Conservation (phyloP, 2,888 invertebrate species). For the Ophion ellenae region DNA sequence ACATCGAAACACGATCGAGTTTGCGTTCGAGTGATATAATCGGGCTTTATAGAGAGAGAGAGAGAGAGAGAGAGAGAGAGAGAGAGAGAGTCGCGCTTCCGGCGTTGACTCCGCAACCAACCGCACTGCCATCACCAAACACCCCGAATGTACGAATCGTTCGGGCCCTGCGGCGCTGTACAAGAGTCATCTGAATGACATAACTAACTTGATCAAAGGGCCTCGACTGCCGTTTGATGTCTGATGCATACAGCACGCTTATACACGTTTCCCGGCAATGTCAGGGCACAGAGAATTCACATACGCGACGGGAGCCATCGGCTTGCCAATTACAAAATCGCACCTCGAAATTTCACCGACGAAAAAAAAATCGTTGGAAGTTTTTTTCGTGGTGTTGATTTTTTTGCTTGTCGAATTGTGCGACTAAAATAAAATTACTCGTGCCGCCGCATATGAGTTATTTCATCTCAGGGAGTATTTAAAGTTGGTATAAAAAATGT, state of each 20-base stretch:
- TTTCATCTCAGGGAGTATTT: no score
- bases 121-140: slow-evolving; percentile 47
- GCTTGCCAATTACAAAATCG: slow-evolving; percentile 59
- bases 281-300: slow-evolving; percentile 52
- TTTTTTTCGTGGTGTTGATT: not conserved
- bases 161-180: slow-evolving; percentile 75
- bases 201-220: slow-evolving; percentile 82
- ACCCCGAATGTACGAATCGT: slow-evolving; percentile 68
- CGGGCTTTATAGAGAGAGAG: slow-evolving; percentile 38
- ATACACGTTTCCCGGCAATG: slow-evolving; percentile 74
- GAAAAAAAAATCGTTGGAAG: not conserved
- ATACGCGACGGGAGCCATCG: slow-evolving; percentile 8
- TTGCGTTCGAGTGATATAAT: slow-evolving; percentile 62
- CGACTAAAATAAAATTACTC: no score
- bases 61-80: slow-evolving; percentile 2
- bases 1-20: slow-evolving; percentile 51
- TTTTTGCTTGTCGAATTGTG: no score
- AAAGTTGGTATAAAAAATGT: no score
- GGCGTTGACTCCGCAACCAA: slow-evolving; percentile 34
- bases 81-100: slow-evolving; percentile 54
- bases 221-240: slow-evolving; percentile 81
- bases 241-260: slow-evolving; percentile 78
- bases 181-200: slow-evolving; percentile 82
- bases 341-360: slow-evolving; percentile 6
- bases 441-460: no score